Percentiles rank a stretch among this genome's conserved stretches.
These are phyloP conservation scores for Echinometra lucunter DNA, from an alignment of 53 echinoderm and acorn worm species.

Conservation along the genomic window DNA sequence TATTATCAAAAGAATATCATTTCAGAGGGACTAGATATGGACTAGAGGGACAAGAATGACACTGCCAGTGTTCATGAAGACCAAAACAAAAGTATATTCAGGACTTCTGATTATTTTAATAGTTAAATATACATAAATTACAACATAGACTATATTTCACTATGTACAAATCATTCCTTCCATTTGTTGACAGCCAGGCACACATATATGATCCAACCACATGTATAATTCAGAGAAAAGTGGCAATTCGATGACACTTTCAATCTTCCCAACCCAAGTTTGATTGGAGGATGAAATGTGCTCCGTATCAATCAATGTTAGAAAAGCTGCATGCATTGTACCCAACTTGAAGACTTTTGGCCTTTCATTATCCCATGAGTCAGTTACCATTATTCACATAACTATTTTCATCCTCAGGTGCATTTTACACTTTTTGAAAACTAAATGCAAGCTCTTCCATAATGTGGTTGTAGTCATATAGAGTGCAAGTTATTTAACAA, in stretches of 20 bases:
- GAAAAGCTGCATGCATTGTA: not conserved
- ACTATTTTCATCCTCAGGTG: not conserved
- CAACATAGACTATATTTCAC: not conserved
- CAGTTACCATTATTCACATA: not conserved
- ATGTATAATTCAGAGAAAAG: not conserved
- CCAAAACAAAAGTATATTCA: not conserved
- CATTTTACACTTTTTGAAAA: not conserved
- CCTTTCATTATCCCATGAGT: not conserved
- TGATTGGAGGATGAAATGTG: not conserved
- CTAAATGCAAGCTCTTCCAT: not conserved
- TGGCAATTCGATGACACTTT: not conserved
- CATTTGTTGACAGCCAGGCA: not conserved
- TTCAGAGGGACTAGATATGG: not conserved
- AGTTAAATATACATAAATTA: conserved; percentile 16
- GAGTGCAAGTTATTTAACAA: not conserved
- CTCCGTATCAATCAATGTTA: too few relatives aligned
- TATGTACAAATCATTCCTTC: not conserved
- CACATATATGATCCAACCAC: not conserved
- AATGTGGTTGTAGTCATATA: not conserved
- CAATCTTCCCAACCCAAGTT: not conserved
- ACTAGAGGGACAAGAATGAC: not conserved
- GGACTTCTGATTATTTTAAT: conserved; percentile 31
- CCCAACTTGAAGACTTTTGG: not conserved
- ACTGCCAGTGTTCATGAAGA: not conserved
- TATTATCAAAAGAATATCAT: not conserved